These are phyloP conservation scores for Mustela erminea DNA, from an alignment of 2,797 vertebrate species.

Conservation along the genomic window DNA sequence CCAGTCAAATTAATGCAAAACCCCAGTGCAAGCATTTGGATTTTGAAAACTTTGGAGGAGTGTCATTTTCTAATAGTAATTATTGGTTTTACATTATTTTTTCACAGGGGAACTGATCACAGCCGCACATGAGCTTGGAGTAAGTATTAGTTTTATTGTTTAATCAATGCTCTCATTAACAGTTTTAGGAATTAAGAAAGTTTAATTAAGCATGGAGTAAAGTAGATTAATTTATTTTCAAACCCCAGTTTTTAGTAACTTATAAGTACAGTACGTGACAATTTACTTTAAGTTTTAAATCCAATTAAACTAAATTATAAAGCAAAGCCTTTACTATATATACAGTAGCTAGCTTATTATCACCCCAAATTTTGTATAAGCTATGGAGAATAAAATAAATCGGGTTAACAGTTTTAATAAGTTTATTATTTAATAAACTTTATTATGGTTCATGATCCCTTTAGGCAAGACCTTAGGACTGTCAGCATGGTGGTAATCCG, in stretches of 20 bases:
- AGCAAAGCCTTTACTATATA: constrained; percentile 99
- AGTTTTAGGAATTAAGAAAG: constrained; percentile 99
- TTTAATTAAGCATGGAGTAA: constrained; percentile 99
- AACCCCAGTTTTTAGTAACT: constrained; percentile 99
- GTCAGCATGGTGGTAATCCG: constrained; percentile 98
- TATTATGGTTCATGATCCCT: constrained; percentile 99
- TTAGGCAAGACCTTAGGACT: constrained; percentile 98
- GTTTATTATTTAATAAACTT: constrained; percentile 99
- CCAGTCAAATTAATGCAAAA: constrained; percentile 99
- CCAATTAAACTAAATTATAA: constrained; percentile 99
- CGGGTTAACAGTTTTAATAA: constrained; percentile 99
- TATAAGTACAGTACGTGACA: constrained; percentile 99
- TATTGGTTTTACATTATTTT: constrained; percentile 99
- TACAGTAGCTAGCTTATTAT: constrained; percentile 99
- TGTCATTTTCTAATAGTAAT: constrained; percentile 99
- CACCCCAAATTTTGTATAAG: constrained; percentile 99
- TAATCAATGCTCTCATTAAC: constrained; percentile 99
- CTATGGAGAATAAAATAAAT: constrained; percentile 99
- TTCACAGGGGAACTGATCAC: constrained; percentile 99
- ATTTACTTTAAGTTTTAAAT: constrained; percentile 99
- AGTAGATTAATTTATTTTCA: constrained; percentile 99
- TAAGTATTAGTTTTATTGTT: constrained; percentile 99
- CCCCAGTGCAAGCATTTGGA: constrained; percentile 99
- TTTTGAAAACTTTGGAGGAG: constrained; percentile 99
- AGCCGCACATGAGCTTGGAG: constrained; percentile 99